phyloP scores from a whole-genome alignment of 2,888 invertebrate species.

The Ecdyonurus torrentis region DNA sequence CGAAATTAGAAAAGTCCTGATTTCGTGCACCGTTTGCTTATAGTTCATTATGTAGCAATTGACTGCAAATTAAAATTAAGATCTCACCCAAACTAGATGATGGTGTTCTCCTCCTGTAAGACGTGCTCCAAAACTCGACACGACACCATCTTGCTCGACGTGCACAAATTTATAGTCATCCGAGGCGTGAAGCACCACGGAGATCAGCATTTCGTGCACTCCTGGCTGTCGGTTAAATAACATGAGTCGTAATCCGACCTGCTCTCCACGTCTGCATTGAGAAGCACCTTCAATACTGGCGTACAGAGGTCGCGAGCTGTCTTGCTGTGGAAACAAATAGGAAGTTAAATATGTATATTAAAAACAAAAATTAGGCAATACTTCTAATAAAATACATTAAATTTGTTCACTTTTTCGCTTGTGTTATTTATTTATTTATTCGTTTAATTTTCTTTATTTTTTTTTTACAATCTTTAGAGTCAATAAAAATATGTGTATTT shows the following conservation, averaged over 20 bases:
- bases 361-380: no score
- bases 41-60: neutral
- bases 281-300: constrained; percentile 32
- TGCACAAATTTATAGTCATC: constrained; percentile 31
- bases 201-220: constrained; percentile 19
- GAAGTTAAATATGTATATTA: no score
- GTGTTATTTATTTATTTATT: no score
- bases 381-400: no score
- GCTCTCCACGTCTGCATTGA: constrained; percentile 31
- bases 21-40: no score
- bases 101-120: constrained; percentile 32
- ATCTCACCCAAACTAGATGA: constrained; percentile 30
- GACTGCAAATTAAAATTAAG: no score
- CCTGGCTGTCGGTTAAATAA: constrained; percentile 22
- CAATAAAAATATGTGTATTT: no score
- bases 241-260: constrained; percentile 23
- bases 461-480: no score
- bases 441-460: no score
- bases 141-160: constrained; percentile 30
- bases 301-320: constrained; percentile 30
- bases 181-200: constrained; percentile 29
- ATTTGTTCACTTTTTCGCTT: no score
- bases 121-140: constrained; percentile 29
- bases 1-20: neutral
- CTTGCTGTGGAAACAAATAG: constrained; percentile 19